A percentile compares a stretch with the other conserved stretches of the same genome.
Conservation (phyloP, 2,113 vertebrate species). For the Xiphophorus hellerii region DNA sequence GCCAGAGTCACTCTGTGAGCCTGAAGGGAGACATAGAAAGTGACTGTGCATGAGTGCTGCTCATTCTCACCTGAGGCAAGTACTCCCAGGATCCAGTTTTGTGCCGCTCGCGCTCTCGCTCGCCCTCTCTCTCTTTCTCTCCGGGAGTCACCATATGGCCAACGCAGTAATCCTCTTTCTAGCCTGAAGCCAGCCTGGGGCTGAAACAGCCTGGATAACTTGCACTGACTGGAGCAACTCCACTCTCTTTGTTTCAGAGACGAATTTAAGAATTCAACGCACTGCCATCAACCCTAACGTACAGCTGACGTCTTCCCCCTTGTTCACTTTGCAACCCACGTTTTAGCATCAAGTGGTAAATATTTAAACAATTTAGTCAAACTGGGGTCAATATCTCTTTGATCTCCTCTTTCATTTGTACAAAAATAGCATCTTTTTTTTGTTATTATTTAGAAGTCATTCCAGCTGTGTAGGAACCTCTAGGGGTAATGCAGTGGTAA, state of each 20-base stretch:
- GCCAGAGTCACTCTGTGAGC: constrained; percentile 14
- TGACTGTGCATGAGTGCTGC: constrained; percentile 49
- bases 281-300: not conserved
- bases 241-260: constrained; percentile 20
- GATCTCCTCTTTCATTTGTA: constrained; percentile 29
- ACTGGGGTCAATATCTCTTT: constrained; percentile 2
- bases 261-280: constrained; percentile 8
- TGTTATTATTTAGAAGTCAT: constrained; percentile 6
- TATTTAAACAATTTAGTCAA: not conserved
- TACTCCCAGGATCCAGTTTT: constrained; percentile 30
- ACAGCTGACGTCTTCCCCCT: not conserved
- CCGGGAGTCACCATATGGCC: constrained; percentile 46
- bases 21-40: constrained; percentile 14
- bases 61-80: constrained; percentile 45
- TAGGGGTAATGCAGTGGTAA: constrained; percentile 29
- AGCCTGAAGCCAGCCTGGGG: constrained; percentile 46
- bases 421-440: constrained; percentile 25
- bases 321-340: not conserved
- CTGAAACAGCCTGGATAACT: constrained; percentile 39
- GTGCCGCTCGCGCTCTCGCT: not conserved
- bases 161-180: constrained; percentile 51
- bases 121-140: constrained; percentile 9
- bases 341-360: not conserved
- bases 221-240: constrained; percentile 24
- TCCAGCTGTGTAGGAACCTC: constrained; percentile 41